These are phyloP conservation scores for Atractosteus spatula DNA, from an alignment of 2,113 vertebrate species.

Conservation along the genomic window DNA sequence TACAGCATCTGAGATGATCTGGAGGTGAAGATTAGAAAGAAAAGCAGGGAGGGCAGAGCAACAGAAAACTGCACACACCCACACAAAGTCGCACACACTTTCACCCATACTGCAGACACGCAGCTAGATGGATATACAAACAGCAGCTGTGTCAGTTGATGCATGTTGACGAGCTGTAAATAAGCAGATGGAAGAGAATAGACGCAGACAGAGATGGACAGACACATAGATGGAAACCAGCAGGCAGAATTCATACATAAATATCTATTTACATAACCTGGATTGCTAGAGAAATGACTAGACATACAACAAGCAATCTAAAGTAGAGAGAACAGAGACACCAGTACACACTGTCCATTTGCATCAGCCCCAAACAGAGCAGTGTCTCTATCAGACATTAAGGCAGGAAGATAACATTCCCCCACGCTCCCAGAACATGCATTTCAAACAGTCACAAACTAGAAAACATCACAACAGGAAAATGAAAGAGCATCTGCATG, in stretches of 20 bases:
- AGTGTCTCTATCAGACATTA: too few relatives aligned
- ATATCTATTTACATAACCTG: conserved; percentile 50
- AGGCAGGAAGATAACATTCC: too few relatives aligned
- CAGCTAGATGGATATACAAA: not conserved
- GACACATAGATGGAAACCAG: conserved; percentile 45
- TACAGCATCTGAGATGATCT: too few relatives aligned
- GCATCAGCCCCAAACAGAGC: too few relatives aligned
- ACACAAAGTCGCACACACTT: not conserved
- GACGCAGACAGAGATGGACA: conserved; percentile 38
- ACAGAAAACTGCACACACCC: not conserved
- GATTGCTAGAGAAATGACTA: not conserved
- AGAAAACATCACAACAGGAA: too few relatives aligned
- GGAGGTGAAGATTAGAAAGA: too few relatives aligned
- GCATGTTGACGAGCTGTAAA: conserved; percentile 12
- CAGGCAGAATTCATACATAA: conserved; percentile 43
- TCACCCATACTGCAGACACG: not conserved
- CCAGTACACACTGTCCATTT: not conserved
- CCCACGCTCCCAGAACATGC: too few relatives aligned
- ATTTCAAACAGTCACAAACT: too few relatives aligned
- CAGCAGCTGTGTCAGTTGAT: conserved; percentile 43
- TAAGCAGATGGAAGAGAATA: conserved; percentile 22
- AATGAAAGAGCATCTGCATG: too few relatives aligned
- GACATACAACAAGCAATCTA: conserved; percentile 32
- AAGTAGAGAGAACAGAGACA: conserved; percentile 18
- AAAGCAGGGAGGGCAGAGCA: not conserved